Evolutionary conservation across 2,888 invertebrate genomes (phyloP).

Genomic region (Notodonta dromedarius): DNA sequence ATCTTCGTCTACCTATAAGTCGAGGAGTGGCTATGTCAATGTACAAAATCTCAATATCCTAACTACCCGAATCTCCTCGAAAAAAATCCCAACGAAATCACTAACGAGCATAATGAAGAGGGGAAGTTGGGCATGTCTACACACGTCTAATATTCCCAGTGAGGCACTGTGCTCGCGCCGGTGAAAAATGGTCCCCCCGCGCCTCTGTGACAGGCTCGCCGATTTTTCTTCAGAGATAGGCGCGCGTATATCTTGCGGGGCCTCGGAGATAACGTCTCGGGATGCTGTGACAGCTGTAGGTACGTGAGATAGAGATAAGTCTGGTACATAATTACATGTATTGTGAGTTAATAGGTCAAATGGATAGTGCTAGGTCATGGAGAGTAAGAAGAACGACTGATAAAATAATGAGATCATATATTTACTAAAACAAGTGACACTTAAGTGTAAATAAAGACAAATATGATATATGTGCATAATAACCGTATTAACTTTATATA

Average conservation of each 20-base stretch:
- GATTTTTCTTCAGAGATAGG: slow-evolving; percentile 72
- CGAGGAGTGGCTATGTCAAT: too few relatives aligned
- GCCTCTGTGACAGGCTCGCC: slow-evolving; percentile 57
- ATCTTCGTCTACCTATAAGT: too few relatives aligned
- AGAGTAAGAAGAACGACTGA: too few relatives aligned
- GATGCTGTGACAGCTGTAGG: slow-evolving; percentile 50
- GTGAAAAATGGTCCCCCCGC: slow-evolving; percentile 64
- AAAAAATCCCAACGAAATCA: slow-evolving; percentile 31
- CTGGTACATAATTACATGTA: slow-evolving; percentile 21
- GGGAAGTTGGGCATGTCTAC: slow-evolving; percentile 44
- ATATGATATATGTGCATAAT: too few relatives aligned
- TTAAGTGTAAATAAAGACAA: too few relatives aligned
- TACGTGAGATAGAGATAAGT: slow-evolving; percentile 35
- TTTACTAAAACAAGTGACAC: too few relatives aligned
- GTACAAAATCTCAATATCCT: neutral
- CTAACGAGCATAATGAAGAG: slow-evolving; percentile 44
- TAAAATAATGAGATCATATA: too few relatives aligned
- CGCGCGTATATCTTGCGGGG: slow-evolving; percentile 53
- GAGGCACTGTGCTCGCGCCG: slow-evolving; percentile 41
- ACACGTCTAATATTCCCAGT: slow-evolving; percentile 53
- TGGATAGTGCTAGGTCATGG: neutral
- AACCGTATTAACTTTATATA: too few relatives aligned
- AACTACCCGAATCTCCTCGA: slow-evolving; percentile 8
- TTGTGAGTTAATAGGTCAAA: neutral
- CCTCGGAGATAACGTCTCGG: slow-evolving; percentile 50